Percentiles rank a stretch among this genome's conserved stretches.
These are phyloP conservation scores for Aradophagus sp. DNA, from an alignment of 1,140 invertebrate genomes.

Conservation along the genomic window DNA sequence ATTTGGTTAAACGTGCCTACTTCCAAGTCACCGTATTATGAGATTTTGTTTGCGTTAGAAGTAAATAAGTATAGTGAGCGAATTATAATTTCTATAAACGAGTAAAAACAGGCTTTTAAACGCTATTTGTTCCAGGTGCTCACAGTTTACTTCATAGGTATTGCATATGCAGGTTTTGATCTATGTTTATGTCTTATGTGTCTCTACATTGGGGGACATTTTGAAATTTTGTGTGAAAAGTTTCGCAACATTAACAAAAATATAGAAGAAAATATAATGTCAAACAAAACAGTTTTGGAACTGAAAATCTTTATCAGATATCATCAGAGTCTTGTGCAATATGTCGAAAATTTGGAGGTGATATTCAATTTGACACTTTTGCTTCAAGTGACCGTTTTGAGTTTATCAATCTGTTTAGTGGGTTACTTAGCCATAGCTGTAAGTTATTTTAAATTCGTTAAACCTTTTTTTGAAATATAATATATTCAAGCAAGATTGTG, in stretches of 20 bases:
- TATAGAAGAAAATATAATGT: background rate
- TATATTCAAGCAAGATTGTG: no score
- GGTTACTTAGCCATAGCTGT: constrained; percentile 31
- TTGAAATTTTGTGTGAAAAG: constrained; percentile 18
- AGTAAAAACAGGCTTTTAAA: constrained; percentile 78
- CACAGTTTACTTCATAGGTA: constrained; percentile 70
- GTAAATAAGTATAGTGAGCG: no score
- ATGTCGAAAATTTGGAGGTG: constrained; percentile 23
- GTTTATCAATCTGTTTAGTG: constrained; percentile 24
- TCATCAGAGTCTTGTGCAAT: constrained; percentile 18
- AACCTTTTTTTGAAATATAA: no score
- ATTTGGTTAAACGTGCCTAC: no score
- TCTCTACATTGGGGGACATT: constrained; percentile 13
- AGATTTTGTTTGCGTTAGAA: no score
- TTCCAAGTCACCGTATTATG: no score
- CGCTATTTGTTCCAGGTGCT: constrained; percentile 92
- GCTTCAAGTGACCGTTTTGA: constrained; percentile 20
- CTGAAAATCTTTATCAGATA: constrained; percentile 11
- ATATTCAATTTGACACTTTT: constrained; percentile 22
- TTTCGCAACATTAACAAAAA: background rate
- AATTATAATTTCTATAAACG: no score
- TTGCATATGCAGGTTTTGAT: constrained; percentile 20
- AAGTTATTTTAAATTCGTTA: constrained; percentile 1
- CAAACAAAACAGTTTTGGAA: background rate
- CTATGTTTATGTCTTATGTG: constrained; percentile 19